Base-by-base conservation (phyloP, 92 coral and sea anemone species). In the Porites rus region DNA sequence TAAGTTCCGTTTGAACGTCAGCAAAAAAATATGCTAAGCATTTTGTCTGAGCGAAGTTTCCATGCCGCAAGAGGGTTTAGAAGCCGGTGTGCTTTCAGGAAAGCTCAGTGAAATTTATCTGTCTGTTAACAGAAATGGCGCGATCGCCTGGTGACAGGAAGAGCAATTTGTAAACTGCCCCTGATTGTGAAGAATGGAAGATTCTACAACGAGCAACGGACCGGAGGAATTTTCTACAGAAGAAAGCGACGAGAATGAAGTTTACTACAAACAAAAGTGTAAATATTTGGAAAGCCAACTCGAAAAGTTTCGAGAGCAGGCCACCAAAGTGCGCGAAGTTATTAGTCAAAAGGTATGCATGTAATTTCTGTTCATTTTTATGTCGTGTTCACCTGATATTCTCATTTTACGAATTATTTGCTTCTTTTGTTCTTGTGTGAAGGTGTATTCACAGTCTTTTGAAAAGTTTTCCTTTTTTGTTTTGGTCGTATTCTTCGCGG, bases 321-420 rank as follows among this genome's bases (percentile, higher is more conserved):
- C 98, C 25, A 58, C 96, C 3, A 94, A 88, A 88, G 96, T 94
- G 38, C 94, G 98, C 53, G 96, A 94, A 88, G 96, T 90, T 77
- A 90, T 94, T 24, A 89, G 92, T 25, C 96, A 90, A 58, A 92
- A 94, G 95, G 98, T 94, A 86, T 72, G 81, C 62, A 77, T 73
- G 87, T 50, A 52, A 53, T 69, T 63, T 84, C 16, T 16, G 54
- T 77, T 61, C 54, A 28, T 56, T 56, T 56, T 8, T 17, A 62
- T 16, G 76, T 70, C 28, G 51, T 67, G 43, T 64, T 38, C 46
- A 38, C 46, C 46, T 38, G 46, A 38, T 43, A 66, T 14, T 20
- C 16, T 22, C 5, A 13, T 22, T 2, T 51, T 52, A 22, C 28
- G 28, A 51, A 51, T 65, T 46, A n/a, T 18, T 66, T 79, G 63